Base-by-base conservation (phyloP, 2,113 vertebrate genomes). In the Vimba vimba region DNA sequence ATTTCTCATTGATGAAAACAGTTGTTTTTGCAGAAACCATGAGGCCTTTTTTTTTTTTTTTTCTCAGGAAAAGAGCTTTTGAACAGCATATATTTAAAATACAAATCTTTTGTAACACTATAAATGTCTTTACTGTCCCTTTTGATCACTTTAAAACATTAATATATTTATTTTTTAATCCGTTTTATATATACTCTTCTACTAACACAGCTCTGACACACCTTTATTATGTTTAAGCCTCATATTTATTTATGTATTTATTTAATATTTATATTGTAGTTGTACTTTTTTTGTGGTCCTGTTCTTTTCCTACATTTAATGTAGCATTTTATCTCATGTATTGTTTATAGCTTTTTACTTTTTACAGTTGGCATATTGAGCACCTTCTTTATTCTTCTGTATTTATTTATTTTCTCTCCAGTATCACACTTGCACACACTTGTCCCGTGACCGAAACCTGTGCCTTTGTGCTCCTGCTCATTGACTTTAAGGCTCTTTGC, bases 401-500 rank as follows among this genome's bases (percentile, higher is more conserved):
- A 3, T 8, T 47, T 12, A 9, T 27, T 12, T 12, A 3, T 23
- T 57, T 33, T 11, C 36, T 36, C 6, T 55, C 21, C 81, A 57
- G 23, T 43, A 43, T 59, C 50, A n/a, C 17, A 57, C 43, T 17
- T 30, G n/a, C 50, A 57, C 36, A 68, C 71, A 60, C 73, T 68
- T 15, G 47, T 8, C 52, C 47, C 4, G 0, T 45, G 27, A 4
- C 43, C 45, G 78, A 62, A 21, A 68, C 11, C 7, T 30, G 5
- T 55, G 25, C 69, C 30, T 57, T 88, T 86, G 89, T 82, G 77
- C 88, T 78, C 86, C 59, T 85, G 39, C 76, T 90, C 64, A 59
- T 91, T 89, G 89, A 90, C 57, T 91, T 91, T 87, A 91, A 81
- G 85, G 86, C 85, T 71, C 30, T 64, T 73, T 57, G 12, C 85